Evolutionary conservation across 2,113 vertebrate genomes (phyloP), one percentile per base, ranked within the genome.

Genomic region (Oceanites oceanicus): DNA sequence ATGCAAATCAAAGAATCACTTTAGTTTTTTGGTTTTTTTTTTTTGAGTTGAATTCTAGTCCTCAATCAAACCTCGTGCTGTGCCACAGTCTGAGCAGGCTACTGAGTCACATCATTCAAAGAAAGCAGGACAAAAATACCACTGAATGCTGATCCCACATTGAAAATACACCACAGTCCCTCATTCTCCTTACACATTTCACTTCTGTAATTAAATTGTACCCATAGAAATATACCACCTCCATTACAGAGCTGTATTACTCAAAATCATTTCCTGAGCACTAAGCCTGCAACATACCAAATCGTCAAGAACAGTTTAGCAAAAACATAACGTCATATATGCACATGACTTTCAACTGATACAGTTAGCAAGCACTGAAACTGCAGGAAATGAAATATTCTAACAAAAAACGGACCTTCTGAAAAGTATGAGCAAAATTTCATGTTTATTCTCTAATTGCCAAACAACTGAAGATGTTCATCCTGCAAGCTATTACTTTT

Each of bases 321-420:
- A 94, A 95, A 96, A 97, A 72, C 78, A 66, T 91, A 91, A 80
- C 27, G 30, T 96, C 95, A 95, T 49, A 38, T 23, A 58, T 20
- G 73, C 96, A 97, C 77, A 94, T 91, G 89, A 96, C 89, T 97
- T 92, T 88, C 70, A 85, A 95, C 76, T 22, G 80, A 87, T 88
- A 88, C 25, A 80, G 61, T 47, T 40, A 53, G 83, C 65, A 72
- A 85, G 65, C 73, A 42, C 70, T 50, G 73, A 65, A 72, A 72
- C 42, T 40, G 66, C 84, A 76, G 84, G 77, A 93, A 94, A 87
- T 56, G 4, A 85, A 85, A 88, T 18, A 38, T 22, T 61, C 40
- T 22, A 61, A 76, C 25, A 44, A 61, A 56, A 82, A 88, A 63
- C 1, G 17, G 62, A 79, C 67, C 71, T 95, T 83, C 92, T 53